Evolutionary conservation across 2,888 invertebrate genomes (phyloP), one percentile per base, ranked within the genome.

Genomic region (Acronicta aceris): DNA sequence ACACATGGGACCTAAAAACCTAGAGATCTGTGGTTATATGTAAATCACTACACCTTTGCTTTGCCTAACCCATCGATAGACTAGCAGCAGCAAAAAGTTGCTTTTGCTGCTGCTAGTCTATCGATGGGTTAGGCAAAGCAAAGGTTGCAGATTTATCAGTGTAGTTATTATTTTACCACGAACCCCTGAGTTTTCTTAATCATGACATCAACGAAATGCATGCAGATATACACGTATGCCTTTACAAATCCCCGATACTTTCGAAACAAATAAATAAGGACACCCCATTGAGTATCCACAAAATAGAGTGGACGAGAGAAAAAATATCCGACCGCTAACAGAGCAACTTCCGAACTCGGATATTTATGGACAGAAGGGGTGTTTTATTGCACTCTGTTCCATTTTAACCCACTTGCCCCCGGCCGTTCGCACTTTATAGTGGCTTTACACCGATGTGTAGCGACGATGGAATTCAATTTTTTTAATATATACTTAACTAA

Each of bases 361-460:
- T 93, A 93, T 93, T 93, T 94, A 94, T 94, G 92, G 91, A 88
- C 89, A 90, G 89, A 88, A 91, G 92, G 94, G 94, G 88, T 93
- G 92, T 87, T 94, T 94, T 93, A 93, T 93, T 85, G 91, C 89
- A 74, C 84, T 77, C 80, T 90, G 89, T 88, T 87, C 90, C 90
- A 89, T 89, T 93, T 93, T 93, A 93, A 91, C 93, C 93, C 89
- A 89, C 88, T 93, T 88, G 93, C 93, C 92, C 88, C 89, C 84
- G 93, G 93, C 92, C 80, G 90, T 93, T 89, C 88, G 85, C 91
- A 92, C 92, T 92, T 88, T 86, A 79, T 77, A 78, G 81, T 74
- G 61, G 13, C 56, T 59, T 88, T 64, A 88, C 87, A 91, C 86
- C 72, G 85, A 67, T 13, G 5, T 40, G 85, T 80, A 79, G 8